phyloP scores from a whole-genome alignment of 2,888 invertebrate species.

The Disparrhopalites patrizii region DNA sequence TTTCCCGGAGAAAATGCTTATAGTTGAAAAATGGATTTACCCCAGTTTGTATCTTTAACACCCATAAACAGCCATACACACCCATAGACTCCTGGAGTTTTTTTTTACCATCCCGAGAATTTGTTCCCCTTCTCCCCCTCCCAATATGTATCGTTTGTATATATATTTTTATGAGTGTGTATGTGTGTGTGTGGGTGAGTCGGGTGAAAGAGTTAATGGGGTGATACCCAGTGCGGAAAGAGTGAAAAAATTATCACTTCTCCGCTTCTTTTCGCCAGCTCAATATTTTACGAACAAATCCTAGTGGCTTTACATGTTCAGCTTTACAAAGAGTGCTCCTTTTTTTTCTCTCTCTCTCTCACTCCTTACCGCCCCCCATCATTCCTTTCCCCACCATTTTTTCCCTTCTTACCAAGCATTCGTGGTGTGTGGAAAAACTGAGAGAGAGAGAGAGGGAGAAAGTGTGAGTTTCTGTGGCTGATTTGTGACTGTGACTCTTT shows the following conservation, averaged over 20 bases:
- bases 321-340: conserved; percentile 8
- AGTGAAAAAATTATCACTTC: conserved; percentile 28
- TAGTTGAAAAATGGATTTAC: too few relatives aligned
- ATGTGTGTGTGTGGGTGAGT: not conserved
- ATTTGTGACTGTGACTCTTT: conserved; percentile 25
- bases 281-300: conserved; percentile 29
- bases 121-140: not conserved
- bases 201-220: conserved; percentile 26
- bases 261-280: conserved; percentile 22
- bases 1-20: too few relatives aligned
- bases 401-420: not conserved
- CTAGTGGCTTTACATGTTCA: conserved; percentile 26
- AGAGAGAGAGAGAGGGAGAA: not conserved
- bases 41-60: too few relatives aligned
- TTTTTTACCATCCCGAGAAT: too few relatives aligned
- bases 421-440: too few relatives aligned
- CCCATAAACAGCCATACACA: too few relatives aligned
- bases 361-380: not conserved
- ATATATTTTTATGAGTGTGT: not conserved
- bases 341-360: not conserved
- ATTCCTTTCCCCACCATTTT: not conserved
- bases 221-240: conserved; percentile 23
- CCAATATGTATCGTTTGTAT: not conserved
- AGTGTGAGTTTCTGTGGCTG: not conserved
- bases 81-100: too few relatives aligned